Evolutionary conservation across 2,888 invertebrate species (phyloP), one percentile per base, ranked within the genome.

Genomic region (Alentia gelatinosa): DNA sequence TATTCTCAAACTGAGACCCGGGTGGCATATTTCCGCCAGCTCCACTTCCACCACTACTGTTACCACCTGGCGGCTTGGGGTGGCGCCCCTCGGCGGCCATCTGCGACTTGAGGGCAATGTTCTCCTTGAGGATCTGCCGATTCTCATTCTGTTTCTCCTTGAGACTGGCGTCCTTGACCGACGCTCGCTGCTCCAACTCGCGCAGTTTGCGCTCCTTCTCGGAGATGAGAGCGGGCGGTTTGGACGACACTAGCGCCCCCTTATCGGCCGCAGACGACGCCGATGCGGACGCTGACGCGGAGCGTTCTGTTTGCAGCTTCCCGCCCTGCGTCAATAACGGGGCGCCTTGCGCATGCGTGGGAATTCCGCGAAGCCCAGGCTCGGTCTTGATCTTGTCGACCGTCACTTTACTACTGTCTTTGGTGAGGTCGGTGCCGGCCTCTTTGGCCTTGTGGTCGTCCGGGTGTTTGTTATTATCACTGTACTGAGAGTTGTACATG

Each of bases 121-220:
- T 96, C 93, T 96, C 96, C 91, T 96, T 96, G 50, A 96, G 91
- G 83, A 95, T 96, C 92, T 95, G 95, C 91, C 95, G 95, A 88
- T 95, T 96, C 93, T 96, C 96, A 92, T 94, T 95, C 91, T 95
- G 95, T 91, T 95, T 96, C 86, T 96, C 96, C 89, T 95, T 94
- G 47, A 90, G 63, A 63, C 33, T 90, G 47, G 40, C 37, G 37
- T 91, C 91, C 19, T 15, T 89, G 15, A 42, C 86, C 7, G 23
- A n/a, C 15, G 35, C 88, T 26, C 56, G 26, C 30, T 90, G 90
- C 40, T 75, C 74, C 84, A 50, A 1, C 56, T 91, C 91, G 23
- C 90, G 68, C 47, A 90, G 33, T 39, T 90, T 90, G 4, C 91
- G 33, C 89, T 91, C 91, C 47, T 47, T 47, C 39, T 91, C 91